Evolutionary conservation across 2,113 vertebrate genomes (phyloP).

Genomic region (Amphilophus citrinellus): DNA sequence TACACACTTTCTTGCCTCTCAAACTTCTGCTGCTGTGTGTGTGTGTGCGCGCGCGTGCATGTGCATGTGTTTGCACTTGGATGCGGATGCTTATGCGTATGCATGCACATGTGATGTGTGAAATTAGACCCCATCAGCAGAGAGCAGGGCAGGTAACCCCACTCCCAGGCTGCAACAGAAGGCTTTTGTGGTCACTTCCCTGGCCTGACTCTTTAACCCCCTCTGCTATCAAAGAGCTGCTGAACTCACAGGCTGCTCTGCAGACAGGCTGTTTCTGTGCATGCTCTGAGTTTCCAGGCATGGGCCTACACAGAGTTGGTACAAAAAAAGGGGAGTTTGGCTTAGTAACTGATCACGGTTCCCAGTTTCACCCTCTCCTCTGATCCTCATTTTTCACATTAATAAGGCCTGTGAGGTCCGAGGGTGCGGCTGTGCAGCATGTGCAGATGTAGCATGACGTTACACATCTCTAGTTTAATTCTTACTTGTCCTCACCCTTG

Average conservation of each 20-base stretch:
- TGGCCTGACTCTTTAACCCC: slow-evolving; percentile 42
- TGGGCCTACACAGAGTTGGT: slow-evolving; percentile 42
- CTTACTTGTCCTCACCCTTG: not conserved
- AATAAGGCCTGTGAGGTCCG: slow-evolving; percentile 43
- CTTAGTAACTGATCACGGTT: slow-evolving; percentile 48
- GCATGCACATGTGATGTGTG: slow-evolving; percentile 64
- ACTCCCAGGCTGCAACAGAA: slow-evolving; percentile 74
- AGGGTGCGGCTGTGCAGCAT: slow-evolving; percentile 23
- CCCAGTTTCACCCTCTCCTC: slow-evolving; percentile 32
- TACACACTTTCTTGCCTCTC: slow-evolving; percentile 3
- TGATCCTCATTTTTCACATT: slow-evolving; percentile 48
- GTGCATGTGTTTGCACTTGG: slow-evolving; percentile 21
- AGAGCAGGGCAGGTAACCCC: slow-evolving; percentile 75
- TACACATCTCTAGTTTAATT: slow-evolving; percentile 33
- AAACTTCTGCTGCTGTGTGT: slow-evolving; percentile 15
- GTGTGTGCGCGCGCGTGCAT: slow-evolving; percentile 3
- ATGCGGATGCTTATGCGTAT: slow-evolving; percentile 42
- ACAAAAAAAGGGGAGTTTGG: slow-evolving; percentile 43
- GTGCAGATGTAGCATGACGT: slow-evolving; percentile 24
- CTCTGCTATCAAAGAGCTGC: slow-evolving; percentile 65
- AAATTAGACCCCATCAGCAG: slow-evolving; percentile 68
- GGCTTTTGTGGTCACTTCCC: slow-evolving; percentile 74
- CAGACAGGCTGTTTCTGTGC: slow-evolving; percentile 65
- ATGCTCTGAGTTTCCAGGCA: slow-evolving; percentile 42
- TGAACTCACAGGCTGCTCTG: slow-evolving; percentile 47